Evolutionary conservation across 2,797 vertebrate genomes (phyloP).

Genomic region (Pseudochirops cupreus): DNA sequence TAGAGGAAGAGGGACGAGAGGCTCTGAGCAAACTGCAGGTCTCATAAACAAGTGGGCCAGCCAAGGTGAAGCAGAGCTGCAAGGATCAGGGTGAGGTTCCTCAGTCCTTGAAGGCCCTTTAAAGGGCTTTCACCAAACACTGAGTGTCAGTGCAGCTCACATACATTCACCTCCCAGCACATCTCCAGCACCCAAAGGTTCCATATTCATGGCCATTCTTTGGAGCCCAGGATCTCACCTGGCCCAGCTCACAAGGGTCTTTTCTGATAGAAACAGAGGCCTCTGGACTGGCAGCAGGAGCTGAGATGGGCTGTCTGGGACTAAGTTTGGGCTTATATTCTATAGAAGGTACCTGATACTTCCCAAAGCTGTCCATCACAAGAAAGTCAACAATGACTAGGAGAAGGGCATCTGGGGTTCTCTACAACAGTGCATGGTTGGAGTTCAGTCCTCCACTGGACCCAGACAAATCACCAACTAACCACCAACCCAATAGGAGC

Average conservation of each 20-base stretch:
- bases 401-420: not conserved
- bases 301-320: not conserved
- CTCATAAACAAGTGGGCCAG: not conserved
- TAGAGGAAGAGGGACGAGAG: not conserved
- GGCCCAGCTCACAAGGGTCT: accelerated
- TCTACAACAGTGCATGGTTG: not conserved
- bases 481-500: not conserved
- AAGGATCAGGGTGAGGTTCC: no score
- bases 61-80: not conserved
- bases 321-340: no score
- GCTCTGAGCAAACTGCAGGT: not conserved
- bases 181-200: not conserved
- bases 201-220: not conserved
- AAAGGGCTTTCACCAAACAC: not conserved
- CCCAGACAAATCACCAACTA: not conserved
- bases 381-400: not conserved
- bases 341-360: no score
- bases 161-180: not conserved
- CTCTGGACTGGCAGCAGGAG: no score
- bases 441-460: not conserved
- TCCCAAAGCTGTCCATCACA: not conserved
- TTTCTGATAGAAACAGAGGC: no score
- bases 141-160: not conserved
- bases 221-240: no score
- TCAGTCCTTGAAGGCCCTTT: no score